These are phyloP conservation scores for Meiosimyza platycephala DNA, from an alignment of 2,888 invertebrate genomes.

Conservation along the genomic window DNA sequence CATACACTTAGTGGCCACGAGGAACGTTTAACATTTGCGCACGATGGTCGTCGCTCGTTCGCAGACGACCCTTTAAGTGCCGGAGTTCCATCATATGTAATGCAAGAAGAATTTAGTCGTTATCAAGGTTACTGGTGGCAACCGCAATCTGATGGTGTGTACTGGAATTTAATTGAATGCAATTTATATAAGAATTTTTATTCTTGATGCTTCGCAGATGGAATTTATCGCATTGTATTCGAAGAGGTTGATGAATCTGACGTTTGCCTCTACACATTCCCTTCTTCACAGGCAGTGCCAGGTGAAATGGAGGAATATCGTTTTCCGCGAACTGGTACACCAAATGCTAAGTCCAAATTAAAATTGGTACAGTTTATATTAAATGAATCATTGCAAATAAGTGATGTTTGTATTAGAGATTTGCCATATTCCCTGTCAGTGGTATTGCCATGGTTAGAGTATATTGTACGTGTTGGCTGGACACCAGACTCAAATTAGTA, in stretches of 20 bases:
- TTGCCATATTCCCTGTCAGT: slow-evolving; percentile 80
- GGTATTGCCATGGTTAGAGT: slow-evolving; percentile 94
- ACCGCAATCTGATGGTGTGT: slow-evolving; percentile 75
- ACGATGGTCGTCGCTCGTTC: slow-evolving; percentile 75
- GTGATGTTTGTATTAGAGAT: slow-evolving; percentile 80
- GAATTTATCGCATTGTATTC: slow-evolving; percentile 83
- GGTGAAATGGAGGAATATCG: slow-evolving; percentile 87
- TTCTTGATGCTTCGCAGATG: slow-evolving; percentile 69
- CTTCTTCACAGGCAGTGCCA: slow-evolving; percentile 81
- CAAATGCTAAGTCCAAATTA: slow-evolving; percentile 89
- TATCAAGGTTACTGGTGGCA: slow-evolving; percentile 99
- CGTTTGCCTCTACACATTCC: slow-evolving; percentile 91
- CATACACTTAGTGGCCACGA: slow-evolving; percentile 73
- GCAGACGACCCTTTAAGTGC: slow-evolving; percentile 88
- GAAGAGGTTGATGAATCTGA: slow-evolving; percentile 91
- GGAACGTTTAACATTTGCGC: slow-evolving; percentile 77
- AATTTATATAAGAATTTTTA: slow-evolving; percentile 1
- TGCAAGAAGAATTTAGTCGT: slow-evolving; percentile 97
- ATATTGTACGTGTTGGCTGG: slow-evolving; percentile 96
- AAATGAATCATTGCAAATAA: slow-evolving; percentile 73
- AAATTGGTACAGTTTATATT: slow-evolving; percentile 86
- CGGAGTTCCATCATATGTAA: slow-evolving; percentile 97
- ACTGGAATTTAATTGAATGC: slow-evolving; percentile 4
- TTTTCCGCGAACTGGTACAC: slow-evolving; percentile 88
- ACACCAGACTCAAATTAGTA: slow-evolving; percentile 90